A percentile compares a stretch with the other conserved stretches of the same genome.
Evolutionary conservation across 1,140 invertebrate genomes (phyloP).

Genomic region (Drosophila pandora): DNA sequence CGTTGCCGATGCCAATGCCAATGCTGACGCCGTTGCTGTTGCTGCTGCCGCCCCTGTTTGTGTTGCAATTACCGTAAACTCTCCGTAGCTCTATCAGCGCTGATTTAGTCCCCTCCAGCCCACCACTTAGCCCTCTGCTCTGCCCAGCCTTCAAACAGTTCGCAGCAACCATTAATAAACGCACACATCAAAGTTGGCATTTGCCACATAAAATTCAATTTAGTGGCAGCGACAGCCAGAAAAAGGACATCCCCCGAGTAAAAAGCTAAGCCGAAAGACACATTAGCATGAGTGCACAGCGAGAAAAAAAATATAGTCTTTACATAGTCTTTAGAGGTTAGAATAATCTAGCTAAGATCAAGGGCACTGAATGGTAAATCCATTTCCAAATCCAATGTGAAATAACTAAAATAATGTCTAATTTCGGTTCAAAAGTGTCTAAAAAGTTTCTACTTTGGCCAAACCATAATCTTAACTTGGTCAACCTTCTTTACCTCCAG

Average conservation of each 20-base stretch:
- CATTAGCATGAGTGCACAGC: conserved; percentile 62
- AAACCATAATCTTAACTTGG: too few species aligned
- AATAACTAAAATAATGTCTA: too few species aligned
- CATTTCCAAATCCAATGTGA: too few species aligned
- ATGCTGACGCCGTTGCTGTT: conserved; percentile 10
- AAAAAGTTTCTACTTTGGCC: too few species aligned
- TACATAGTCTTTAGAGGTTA: too few species aligned
- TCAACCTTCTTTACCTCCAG: too few species aligned
- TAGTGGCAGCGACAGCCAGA: conserved; percentile 53
- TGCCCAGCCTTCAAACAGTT: conserved; percentile 14
- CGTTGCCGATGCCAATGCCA: not conserved
- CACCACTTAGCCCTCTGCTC: not conserved
- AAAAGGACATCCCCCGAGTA: conserved; percentile 56
- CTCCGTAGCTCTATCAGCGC: conserved; percentile 28
- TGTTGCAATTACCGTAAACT: conserved; percentile 62
- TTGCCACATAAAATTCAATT: conserved; percentile 79
- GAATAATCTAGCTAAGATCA: too few species aligned
- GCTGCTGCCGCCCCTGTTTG: conserved; percentile 23
- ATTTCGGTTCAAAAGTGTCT: too few species aligned
- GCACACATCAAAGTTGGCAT: conserved; percentile 75
- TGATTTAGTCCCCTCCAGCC: conserved; percentile 27
- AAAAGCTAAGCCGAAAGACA: conserved; percentile 64
- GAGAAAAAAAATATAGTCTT: not conserved
- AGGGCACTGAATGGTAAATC: too few species aligned
- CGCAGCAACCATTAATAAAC: conserved; percentile 68